Conservation (phyloP, 2,113 vertebrate species). For the Sapayoa aenigma region DNA sequence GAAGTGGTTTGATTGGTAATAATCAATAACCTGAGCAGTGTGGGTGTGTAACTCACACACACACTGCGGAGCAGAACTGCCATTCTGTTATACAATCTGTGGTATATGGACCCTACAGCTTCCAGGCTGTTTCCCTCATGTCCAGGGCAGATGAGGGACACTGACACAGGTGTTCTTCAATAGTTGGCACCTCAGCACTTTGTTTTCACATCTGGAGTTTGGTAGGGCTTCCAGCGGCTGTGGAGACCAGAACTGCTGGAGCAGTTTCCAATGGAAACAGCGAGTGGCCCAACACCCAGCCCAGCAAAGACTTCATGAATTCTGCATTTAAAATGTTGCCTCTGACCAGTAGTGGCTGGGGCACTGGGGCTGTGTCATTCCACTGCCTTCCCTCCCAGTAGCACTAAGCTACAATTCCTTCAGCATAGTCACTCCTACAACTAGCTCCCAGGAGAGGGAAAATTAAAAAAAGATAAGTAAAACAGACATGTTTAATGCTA, state of each 20-base stretch:
- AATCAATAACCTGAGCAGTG: neutral
- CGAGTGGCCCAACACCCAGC: neutral
- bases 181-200: neutral
- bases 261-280: neutral
- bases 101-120: neutral
- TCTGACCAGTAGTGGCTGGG: neutral
- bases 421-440: neutral
- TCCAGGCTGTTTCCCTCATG: neutral
- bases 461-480: neutral
- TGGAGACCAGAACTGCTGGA: neutral
- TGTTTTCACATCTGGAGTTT: neutral
- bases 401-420: neutral
- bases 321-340: neutral
- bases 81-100: accelerated
- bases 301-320: neutral
- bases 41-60: accelerated
- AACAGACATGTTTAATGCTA: neutral
- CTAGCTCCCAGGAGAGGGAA: neutral
- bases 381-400: neutral
- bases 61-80: accelerated
- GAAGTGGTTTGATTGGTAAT: neutral
- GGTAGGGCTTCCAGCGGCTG: neutral
- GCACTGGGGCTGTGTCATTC: neutral
- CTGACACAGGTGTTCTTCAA: accelerated
- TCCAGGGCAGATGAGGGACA: neutral